These are phyloP conservation scores for Leucopternis melanops DNA, from an alignment of 2,113 vertebrate species.

Conservation along the genomic window DNA sequence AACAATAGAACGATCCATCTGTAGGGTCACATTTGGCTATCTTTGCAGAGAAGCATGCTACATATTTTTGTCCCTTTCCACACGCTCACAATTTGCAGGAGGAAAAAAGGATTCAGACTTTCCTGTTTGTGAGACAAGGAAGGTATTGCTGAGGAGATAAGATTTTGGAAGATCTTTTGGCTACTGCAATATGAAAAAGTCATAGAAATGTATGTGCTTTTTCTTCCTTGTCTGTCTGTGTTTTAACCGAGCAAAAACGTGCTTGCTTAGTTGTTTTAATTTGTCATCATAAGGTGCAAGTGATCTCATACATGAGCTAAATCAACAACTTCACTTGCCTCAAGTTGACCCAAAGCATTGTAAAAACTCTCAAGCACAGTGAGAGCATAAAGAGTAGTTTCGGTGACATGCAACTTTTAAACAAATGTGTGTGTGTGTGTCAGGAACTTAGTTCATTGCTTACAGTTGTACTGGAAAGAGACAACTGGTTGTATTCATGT, in stretches of 20 bases:
- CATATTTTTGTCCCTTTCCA: neutral
- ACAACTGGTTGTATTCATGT: neutral
- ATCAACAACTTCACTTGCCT: neutral
- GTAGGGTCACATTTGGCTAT: neutral
- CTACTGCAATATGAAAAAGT: neutral
- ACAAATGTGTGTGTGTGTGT: rapidly evolving
- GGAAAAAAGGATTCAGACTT: neutral
- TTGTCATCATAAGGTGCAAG: neutral
- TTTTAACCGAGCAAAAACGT: neutral
- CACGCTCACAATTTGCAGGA: neutral
- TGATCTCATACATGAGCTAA: neutral
- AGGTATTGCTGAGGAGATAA: neutral
- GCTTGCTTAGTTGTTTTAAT: neutral
- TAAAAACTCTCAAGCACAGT: neutral
- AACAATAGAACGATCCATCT: neutral
- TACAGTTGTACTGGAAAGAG: neutral
- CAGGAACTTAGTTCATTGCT: neutral
- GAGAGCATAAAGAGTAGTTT: neutral
- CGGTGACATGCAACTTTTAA: neutral
- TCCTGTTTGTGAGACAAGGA: neutral
- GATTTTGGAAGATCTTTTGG: neutral
- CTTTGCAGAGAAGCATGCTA: neutral
- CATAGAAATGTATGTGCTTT: neutral
- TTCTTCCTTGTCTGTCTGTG: neutral
- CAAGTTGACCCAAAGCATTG: neutral